Conservation (phyloP, 1,140 invertebrate species). For the Diorhabda carinulata region DNA sequence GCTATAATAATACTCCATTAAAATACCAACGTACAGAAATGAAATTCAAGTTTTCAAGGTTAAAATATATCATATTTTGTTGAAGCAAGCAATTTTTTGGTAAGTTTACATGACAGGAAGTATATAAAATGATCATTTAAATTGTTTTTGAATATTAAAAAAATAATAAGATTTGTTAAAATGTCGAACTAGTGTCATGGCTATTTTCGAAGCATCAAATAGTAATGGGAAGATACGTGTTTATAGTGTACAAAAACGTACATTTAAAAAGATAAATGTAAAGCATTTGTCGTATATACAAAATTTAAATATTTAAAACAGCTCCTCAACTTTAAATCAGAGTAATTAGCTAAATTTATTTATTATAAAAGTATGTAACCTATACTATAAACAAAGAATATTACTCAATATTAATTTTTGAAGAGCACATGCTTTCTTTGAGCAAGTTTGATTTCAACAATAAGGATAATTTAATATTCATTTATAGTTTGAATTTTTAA, state of each 20-base stretch:
- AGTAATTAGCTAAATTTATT: too few relatives aligned
- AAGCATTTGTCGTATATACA: too few relatives aligned
- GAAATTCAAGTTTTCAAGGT: constrained; percentile 16
- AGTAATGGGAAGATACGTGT: constrained; percentile 18
- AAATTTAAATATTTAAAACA: too few relatives aligned
- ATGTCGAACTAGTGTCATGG: constrained; percentile 15
- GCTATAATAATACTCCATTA: not conserved
- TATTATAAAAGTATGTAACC: too few relatives aligned
- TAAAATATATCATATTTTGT: constrained; percentile 18
- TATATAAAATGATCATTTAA: not conserved
- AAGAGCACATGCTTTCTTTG: too few relatives aligned
- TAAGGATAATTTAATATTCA: too few relatives aligned
- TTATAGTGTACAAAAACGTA: not conserved
- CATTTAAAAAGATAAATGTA: too few relatives aligned
- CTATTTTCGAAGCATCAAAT: constrained; percentile 23
- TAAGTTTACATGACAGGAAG: constrained; percentile 13
- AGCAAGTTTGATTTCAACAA: too few relatives aligned
- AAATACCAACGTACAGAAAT: not conserved
- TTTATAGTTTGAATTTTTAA: too few relatives aligned
- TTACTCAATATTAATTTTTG: not conserved
- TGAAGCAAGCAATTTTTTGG: constrained; percentile 17
- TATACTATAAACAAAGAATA: constrained; percentile 26
- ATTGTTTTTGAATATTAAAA: not conserved
- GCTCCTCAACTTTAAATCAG: too few relatives aligned
- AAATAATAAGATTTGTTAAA: not conserved